These are phyloP conservation scores for Dicerorhinus sumatrensis DNA, from an alignment of 2,113 vertebrate species.

Conservation along the genomic window DNA sequence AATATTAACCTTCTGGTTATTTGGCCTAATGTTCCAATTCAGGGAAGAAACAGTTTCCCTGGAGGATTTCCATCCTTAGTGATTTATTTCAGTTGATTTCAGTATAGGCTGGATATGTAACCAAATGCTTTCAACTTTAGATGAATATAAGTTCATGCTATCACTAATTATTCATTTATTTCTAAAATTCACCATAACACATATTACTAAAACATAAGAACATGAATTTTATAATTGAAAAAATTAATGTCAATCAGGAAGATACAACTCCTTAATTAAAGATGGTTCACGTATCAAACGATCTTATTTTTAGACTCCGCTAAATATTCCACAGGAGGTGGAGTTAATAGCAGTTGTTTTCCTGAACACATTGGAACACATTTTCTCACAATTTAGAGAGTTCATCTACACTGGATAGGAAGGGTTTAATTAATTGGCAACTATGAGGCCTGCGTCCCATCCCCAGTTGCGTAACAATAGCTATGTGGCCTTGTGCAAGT, in stretches of 20 bases:
- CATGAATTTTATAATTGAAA: neutral
- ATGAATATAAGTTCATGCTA: neutral
- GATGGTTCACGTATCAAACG: neutral
- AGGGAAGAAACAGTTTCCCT: neutral
- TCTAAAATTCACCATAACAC: neutral
- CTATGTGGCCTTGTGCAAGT: neutral
- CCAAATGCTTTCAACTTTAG: neutral
- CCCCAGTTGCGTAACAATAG: neutral
- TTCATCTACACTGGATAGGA: neutral
- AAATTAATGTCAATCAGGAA: conserved; percentile 42
- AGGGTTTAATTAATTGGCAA: neutral
- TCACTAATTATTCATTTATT: neutral
- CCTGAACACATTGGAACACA: neutral
- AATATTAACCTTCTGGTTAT: neutral
- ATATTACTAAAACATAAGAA: neutral
- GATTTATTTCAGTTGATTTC: conserved; percentile 30
- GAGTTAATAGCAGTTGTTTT: neutral
- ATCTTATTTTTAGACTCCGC: neutral
- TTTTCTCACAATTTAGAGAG: neutral
- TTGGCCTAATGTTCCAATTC: neutral
- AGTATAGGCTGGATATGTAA: neutral
- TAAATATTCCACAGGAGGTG: neutral
- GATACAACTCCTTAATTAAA: neutral
- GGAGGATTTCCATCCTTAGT: neutral
- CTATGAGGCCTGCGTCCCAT: neutral